Conservation (phyloP, 2,888 invertebrate genomes). For the Lordiphosa andalusiaca region DNA sequence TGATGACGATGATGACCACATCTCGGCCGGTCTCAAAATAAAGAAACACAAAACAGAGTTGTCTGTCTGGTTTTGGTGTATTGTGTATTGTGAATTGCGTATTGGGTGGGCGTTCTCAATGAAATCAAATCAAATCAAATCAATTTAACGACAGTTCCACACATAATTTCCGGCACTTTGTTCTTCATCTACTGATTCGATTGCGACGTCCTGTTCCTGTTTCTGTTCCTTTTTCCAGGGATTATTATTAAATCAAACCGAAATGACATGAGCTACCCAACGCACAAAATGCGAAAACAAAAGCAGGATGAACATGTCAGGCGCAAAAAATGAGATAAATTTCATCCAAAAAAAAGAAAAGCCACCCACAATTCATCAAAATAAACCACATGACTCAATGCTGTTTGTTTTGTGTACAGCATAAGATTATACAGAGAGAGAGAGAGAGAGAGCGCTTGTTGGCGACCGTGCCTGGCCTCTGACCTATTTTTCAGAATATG, state of each 20-base stretch:
- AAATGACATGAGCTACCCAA: conserved; percentile 25
- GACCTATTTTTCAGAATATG: too few relatives aligned
- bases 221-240: conserved; percentile 29
- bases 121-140: conserved; percentile 43
- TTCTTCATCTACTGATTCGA: conserved; percentile 33
- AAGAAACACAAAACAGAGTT: conserved; percentile 1
- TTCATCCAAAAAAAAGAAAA: too few relatives aligned
- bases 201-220: conserved; percentile 31
- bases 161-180: conserved; percentile 32
- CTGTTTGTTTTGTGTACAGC: too few relatives aligned
- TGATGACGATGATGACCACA: conserved; percentile 18
- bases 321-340: not conserved
- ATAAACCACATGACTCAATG: too few relatives aligned
- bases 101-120: conserved; percentile 38
- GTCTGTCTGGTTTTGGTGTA: conserved; percentile 1
- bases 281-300: conserved; percentile 1
- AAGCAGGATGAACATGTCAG: not conserved
- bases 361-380: too few relatives aligned
- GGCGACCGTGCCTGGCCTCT: too few relatives aligned
- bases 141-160: conserved; percentile 6
- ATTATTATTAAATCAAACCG: conserved; percentile 56
- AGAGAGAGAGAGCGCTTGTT: too few relatives aligned
- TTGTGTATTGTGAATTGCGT: too few relatives aligned
- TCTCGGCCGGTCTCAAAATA: conserved; percentile 16
- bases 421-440: too few relatives aligned